These are phyloP conservation scores for Drosophila anomalata DNA, from an alignment of 2,888 invertebrate genomes.

Conservation along the genomic window DNA sequence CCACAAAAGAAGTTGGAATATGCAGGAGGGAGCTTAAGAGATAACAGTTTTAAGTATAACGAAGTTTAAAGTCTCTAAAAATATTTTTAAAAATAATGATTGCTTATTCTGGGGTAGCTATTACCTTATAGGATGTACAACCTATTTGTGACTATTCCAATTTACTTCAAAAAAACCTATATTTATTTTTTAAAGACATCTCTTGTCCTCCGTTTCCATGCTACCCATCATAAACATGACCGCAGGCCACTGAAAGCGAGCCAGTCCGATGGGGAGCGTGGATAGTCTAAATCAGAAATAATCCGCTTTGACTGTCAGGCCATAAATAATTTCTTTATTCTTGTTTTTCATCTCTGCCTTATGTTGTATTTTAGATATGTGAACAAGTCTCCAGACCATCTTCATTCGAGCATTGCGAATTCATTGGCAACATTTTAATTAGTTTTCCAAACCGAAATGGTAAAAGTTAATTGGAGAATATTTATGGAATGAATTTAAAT, in stretches of 20 bases:
- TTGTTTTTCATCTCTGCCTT: conserved; percentile 15
- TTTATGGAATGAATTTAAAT: conserved; percentile 24
- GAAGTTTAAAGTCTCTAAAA: conserved; percentile 8
- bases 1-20: conserved; percentile 43
- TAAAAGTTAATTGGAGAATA: conserved; percentile 38
- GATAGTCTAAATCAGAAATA: conserved; percentile 65
- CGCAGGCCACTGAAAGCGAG: conserved; percentile 53
- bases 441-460: conserved; percentile 57
- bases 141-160: background rate
- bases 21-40: conserved; percentile 23
- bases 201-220: conserved; percentile 1
- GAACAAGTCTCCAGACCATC: conserved; percentile 44
- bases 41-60: background rate
- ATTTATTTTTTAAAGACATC: background rate
- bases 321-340: conserved; percentile 51
- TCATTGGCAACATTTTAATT: conserved; percentile 57
- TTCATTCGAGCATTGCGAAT: conserved; percentile 45
- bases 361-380: conserved; percentile 30
- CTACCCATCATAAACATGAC: conserved; percentile 35
- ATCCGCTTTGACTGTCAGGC: conserved; percentile 66
- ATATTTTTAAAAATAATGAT: background rate
- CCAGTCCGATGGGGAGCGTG: conserved; percentile 40
- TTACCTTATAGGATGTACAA: background rate
- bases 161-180: background rate
- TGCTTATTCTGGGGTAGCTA: background rate